Base-by-base conservation (phyloP, 2,797 vertebrate genomes). In the Natrix natrix region DNA sequence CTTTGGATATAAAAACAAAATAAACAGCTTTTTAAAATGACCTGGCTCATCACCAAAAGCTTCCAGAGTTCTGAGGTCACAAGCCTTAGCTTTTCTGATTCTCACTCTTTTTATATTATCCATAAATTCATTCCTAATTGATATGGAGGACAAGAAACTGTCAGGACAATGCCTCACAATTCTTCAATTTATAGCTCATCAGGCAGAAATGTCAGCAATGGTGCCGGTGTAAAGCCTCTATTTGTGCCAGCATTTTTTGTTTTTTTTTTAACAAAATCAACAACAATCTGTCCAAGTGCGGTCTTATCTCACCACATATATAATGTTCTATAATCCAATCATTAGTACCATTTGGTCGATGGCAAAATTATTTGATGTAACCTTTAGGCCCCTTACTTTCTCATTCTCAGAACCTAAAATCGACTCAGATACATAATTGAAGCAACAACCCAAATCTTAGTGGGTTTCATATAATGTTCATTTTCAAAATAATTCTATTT, bases 91-190 rank as follows among this genome's bases (percentile, higher is more conserved):
- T 90, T 94, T 93, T 93, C 60, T 87, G 93, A 83, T 92, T 0
- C 13, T 88, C 0, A 17, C 6, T 69, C 86, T 86, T 94, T 90
- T 90, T 63, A 63, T 14, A 54, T 95, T 61, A 95, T 57, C 16
- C n/a, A 37, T 43, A 92, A 94, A 94, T 95, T 92, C 95, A 91
- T 88, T 74, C 43, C 90, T 94, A 94, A 96, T 16, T 93, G 93
- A 91, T 91, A 86, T 92, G 86, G 78, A 93, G 90, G 92, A 86
- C 92, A 94, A 66, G 16, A 90, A 20, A 87, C 90, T 91, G 12
- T 94, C 56, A 87, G 43, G 2, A 2, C 92, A 91, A 87, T 37
- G 57, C 24, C 69, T 59, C 32, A 12, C 63, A 89, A 83, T 55
- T 91, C 94, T 91, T 74, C 32, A 54, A 59, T 52, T 93, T 93